phyloP scores from a whole-genome alignment of 2,113 vertebrate species.

The Nycticebus coucang region DNA sequence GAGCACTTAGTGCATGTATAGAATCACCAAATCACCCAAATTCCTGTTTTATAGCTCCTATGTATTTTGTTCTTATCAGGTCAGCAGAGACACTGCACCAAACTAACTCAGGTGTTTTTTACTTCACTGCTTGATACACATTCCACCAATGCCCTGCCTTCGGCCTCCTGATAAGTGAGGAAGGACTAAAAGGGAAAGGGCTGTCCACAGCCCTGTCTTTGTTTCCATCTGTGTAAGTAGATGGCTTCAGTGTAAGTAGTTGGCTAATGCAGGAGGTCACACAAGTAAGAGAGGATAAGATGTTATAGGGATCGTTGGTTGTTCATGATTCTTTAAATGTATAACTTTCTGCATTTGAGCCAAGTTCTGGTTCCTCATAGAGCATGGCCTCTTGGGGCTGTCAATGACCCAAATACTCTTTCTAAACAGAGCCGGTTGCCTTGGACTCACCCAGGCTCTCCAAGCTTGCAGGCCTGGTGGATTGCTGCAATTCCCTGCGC shows the following conservation, averaged over 20 bases:
- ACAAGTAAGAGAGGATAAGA: background rate
- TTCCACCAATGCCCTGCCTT: background rate
- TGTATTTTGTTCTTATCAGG: background rate
- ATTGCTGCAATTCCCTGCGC: background rate
- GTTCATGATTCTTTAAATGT: background rate
- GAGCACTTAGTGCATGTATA: background rate
- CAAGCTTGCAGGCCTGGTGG: background rate
- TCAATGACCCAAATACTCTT: background rate
- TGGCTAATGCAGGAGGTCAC: background rate
- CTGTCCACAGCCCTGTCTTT: background rate
- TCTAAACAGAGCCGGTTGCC: fast-evolving
- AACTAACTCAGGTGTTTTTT: background rate
- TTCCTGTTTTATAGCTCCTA: background rate
- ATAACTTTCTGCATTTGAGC: background rate
- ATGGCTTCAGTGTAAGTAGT: background rate
- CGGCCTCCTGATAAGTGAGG: background rate
- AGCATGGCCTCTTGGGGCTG: background rate
- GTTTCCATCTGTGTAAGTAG: background rate
- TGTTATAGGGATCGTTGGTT: too few relatives aligned
- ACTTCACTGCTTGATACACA: background rate
- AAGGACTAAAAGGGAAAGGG: background rate
- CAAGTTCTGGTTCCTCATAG: background rate
- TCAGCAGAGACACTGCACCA: background rate
- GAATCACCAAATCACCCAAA: background rate
- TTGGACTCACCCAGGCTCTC: background rate